Evolutionary conservation across 2,888 invertebrate genomes (phyloP).

Genomic region (Drosophila sordidula): DNA sequence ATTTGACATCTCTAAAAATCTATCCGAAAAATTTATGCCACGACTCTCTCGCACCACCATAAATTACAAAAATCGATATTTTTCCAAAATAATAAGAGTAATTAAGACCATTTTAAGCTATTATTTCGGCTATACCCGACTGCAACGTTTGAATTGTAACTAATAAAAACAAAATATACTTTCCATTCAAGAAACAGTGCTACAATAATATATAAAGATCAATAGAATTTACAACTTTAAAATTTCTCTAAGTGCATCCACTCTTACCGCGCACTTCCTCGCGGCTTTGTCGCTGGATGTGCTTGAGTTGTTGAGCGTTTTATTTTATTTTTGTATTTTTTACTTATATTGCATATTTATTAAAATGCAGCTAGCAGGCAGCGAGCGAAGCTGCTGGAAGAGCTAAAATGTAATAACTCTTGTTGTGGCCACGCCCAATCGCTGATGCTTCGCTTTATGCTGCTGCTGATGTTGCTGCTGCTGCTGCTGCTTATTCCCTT

Average conservation of each 20-base stretch:
- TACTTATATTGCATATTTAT: slow-evolving; percentile 76
- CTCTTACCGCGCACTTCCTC: neutral
- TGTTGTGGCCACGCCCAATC: slow-evolving; percentile 61
- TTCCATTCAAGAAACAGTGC: no score
- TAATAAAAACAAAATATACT: no score
- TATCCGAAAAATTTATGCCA: no score
- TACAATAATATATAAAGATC: no score
- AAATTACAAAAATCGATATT: no score
- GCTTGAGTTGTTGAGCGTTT: slow-evolving; percentile 19
- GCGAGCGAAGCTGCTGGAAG: slow-evolving; percentile 23
- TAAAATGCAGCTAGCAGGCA: slow-evolving; percentile 66
- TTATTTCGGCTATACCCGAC: no score
- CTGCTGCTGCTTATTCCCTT: neutral
- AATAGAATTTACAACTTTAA: neutral
- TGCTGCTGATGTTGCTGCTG: slow-evolving; percentile 19
- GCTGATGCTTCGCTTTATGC: slow-evolving; percentile 40
- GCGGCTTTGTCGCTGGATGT: slow-evolving; percentile 34
- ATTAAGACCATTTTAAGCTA: no score
- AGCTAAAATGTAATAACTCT: slow-evolving; percentile 78
- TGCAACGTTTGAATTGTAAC: no score
- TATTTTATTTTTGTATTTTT: slow-evolving; percentile 18
- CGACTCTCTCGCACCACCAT: no score
- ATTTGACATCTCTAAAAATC: no score
- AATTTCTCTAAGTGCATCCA: neutral
- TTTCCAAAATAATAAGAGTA: no score